These are phyloP conservation scores for Sebastes steindachneri DNA, from an alignment of 2,797 vertebrate genomes.

Conservation along the genomic window DNA sequence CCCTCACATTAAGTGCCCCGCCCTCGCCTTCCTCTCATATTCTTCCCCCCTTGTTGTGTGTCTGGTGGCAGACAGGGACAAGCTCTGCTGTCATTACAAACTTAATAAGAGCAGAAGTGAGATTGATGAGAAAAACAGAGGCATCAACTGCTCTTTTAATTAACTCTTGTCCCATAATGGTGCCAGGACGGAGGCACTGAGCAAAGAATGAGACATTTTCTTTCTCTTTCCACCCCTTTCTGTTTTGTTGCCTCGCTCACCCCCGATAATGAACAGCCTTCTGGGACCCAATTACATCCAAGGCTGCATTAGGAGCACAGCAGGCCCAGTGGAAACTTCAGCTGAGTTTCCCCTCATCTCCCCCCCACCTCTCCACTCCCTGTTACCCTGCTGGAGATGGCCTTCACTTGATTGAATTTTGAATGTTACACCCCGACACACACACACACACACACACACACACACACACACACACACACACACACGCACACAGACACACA, in stretches of 20 bases:
- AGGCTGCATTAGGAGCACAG: conserved; percentile 83
- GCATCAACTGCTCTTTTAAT: conserved; percentile 85
- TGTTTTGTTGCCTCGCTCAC: conserved; percentile 79
- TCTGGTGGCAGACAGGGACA: conserved; percentile 66
- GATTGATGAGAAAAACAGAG: conserved; percentile 82
- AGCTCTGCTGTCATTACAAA: conserved; percentile 80
- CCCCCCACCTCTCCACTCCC: conserved; percentile 29
- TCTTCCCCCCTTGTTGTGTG: conserved; percentile 34
- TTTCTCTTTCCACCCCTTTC: conserved; percentile 68
- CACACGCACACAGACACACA: not conserved
- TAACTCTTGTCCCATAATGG: conserved; percentile 81
- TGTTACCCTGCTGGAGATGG: conserved; percentile 75
- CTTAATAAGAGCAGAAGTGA: conserved; percentile 82
- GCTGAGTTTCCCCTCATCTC: conserved; percentile 69
- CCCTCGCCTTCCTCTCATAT: conserved; percentile 17
- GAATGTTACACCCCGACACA: conserved; percentile 55
- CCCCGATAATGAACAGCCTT: conserved; percentile 86
- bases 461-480: not conserved
- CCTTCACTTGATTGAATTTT: conserved; percentile 84
- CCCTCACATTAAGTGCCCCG: conserved; percentile 55
- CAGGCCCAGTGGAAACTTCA: conserved; percentile 81
- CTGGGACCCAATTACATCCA: conserved; percentile 88
- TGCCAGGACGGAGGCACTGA: conserved; percentile 69
- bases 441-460: not conserved
- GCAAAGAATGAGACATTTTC: conserved; percentile 73